Evolutionary conservation across 92 coral and sea anemone species (phyloP).

Genomic region (Siderastrea radians): DNA sequence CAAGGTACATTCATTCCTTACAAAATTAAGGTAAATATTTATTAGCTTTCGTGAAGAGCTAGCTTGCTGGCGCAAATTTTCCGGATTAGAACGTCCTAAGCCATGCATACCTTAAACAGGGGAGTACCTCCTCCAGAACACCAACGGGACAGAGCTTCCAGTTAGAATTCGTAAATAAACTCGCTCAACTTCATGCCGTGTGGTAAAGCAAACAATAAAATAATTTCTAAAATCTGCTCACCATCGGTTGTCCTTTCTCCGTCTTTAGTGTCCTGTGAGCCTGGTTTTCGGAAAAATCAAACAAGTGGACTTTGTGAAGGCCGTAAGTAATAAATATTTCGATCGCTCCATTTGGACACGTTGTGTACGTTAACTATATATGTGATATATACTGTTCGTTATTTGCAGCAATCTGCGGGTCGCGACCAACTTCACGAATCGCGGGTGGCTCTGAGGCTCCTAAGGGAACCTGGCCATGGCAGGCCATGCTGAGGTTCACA

Average conservation of each 20-base stretch:
- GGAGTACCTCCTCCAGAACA: too few species aligned
- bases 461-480: constrained; percentile 82
- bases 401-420: constrained; percentile 74
- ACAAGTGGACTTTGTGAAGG: constrained; percentile 73
- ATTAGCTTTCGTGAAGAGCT: too few species aligned
- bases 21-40: not conserved
- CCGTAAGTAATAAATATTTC: constrained; percentile 45
- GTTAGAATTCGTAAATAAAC: too few species aligned
- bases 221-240: too few species aligned
- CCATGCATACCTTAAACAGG: too few species aligned
- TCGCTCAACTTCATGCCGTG: not conserved
- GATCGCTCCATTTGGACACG: not conserved
- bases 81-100: too few species aligned
- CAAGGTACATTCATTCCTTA: constrained; percentile 32
- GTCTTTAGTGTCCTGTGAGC: constrained; percentile 56
- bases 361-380: too few species aligned
- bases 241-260: not conserved
- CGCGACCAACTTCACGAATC: constrained; percentile 57
- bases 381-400: not conserved
- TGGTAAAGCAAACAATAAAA: too few species aligned
- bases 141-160: too few species aligned
- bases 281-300: constrained; percentile 64
- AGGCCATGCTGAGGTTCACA: constrained; percentile 71
- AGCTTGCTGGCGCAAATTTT: too few species aligned
- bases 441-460: constrained; percentile 66